phyloP scores from a whole-genome alignment of 2,888 invertebrate genomes.

The Eupelmus urozonus region DNA sequence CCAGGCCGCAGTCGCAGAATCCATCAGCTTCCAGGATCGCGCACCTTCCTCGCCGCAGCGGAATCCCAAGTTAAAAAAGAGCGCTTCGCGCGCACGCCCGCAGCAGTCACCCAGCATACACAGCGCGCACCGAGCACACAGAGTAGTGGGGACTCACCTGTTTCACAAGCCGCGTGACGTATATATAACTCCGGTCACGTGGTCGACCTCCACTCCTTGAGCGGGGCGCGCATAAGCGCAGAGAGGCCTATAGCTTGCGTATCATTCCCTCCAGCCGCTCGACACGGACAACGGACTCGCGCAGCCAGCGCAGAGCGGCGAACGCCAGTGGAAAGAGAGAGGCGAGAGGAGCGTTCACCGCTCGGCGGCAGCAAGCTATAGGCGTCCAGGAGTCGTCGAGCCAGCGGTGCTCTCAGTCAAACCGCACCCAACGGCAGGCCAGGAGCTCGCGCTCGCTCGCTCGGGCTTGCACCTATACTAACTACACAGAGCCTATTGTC shows the following conservation, averaged over 20 bases:
- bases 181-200: constrained; percentile 75
- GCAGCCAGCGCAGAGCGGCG: neutral
- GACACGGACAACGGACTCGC: neutral
- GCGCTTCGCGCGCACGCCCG: neutral
- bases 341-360: constrained; percentile 46
- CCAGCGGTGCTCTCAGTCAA: constrained; percentile 63
- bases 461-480: too few species aligned
- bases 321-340: constrained; percentile 6
- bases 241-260: too few species aligned
- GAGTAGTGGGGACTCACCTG: constrained; percentile 67
- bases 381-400: constrained; percentile 51
- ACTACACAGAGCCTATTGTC: neutral
- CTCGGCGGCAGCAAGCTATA: neutral
- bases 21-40: too few species aligned
- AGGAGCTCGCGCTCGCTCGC: constrained; percentile 64
- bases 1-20: neutral
- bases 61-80: too few species aligned
- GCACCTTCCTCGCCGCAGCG: too few species aligned
- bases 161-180: constrained; percentile 76
- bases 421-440: constrained; percentile 75
- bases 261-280: too few species aligned
- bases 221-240: too few species aligned
- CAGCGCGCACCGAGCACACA: too few species aligned
- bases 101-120: neutral
- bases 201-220: constrained; percentile 60